Evolutionary conservation across 2,888 invertebrate species (phyloP), one percentile per base, ranked within the genome.

Genomic region (Agrilus cyanescens): DNA sequence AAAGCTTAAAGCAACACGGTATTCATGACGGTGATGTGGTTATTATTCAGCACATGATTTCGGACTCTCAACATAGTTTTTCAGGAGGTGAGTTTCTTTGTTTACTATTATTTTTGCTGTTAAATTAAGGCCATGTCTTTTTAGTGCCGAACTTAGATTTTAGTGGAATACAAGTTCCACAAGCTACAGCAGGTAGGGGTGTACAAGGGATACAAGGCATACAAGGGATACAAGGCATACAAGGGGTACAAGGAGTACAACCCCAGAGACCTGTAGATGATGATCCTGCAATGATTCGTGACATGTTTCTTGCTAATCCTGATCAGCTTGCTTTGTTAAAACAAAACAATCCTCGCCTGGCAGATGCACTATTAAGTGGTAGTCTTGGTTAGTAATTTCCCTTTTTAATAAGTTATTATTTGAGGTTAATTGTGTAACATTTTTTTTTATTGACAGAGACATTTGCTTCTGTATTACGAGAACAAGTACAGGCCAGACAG

Each of bases 281-380:
- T 60, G 87, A 91, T 67, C 90, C 91, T 6, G 81, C 80, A 13
- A 75, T 82, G 56, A 86, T 93, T 42, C 73, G 86, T 50, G 85
- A 90, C 57, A 85, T 88, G 82, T 83, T 93, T 55, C 65, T 90
- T 34, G 82, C 83, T 20, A 90, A 90, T 67, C 95, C 95, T 0
- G 88, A 91, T 60, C 89, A 94, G 61, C 68, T 95, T 43, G 85
- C 94, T 1, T 64, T 94, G 45, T 70, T 96, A 6, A 88, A 90
- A 61, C 93, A 95, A 63, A 89, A 95, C 58, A 96, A 96, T 71
- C 88, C 94, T 5, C 74, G 83, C 51, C 68, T 96, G 45, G 94
- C 95, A 8, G 94, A 94, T 63, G 94, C 96, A 13, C 67, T 95
- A 18, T 72, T 87, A 1, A 86, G 84, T 55, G 91, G 89, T 18